Conservation (phyloP, 2,888 invertebrate genomes). For the Lepidochrysops patricia region DNA sequence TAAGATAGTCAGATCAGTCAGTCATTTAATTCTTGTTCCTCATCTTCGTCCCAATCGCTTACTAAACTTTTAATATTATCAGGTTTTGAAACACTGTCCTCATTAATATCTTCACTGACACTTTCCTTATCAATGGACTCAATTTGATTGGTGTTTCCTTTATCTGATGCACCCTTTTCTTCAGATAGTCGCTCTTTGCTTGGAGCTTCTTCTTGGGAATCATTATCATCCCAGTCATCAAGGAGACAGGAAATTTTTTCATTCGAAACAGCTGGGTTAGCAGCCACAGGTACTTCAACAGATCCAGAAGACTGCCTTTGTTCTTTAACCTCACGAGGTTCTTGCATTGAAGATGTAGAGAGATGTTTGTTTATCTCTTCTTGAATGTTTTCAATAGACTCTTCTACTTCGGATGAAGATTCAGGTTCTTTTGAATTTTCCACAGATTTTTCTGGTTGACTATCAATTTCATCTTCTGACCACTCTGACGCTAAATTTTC, state of each 20-base stretch:
- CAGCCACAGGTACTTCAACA: slow-evolving; percentile 3
- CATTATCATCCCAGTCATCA: slow-evolving; percentile 71
- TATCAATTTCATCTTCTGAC: slow-evolving; percentile 53
- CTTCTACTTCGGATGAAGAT: slow-evolving; percentile 41
- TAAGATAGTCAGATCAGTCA: slow-evolving; percentile 16
- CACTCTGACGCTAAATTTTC: slow-evolving; percentile 50
- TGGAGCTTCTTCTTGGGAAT: slow-evolving; percentile 48
- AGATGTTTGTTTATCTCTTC: slow-evolving; percentile 59
- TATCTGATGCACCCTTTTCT: slow-evolving; percentile 23
- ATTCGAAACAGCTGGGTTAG: slow-evolving; percentile 24
- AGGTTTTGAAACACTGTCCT: slow-evolving; percentile 28
- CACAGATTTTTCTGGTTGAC: slow-evolving; percentile 17
- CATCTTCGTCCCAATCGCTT: slow-evolving; percentile 70
- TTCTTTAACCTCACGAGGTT: not conserved
- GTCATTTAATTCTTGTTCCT: slow-evolving; percentile 39
- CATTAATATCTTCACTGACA: slow-evolving; percentile 15
- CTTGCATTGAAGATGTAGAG: slow-evolving; percentile 16
- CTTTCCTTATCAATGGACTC: slow-evolving; percentile 14
- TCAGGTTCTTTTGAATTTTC: slow-evolving; percentile 20
- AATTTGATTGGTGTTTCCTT: slow-evolving; percentile 11
- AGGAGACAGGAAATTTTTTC: slow-evolving; percentile 58
- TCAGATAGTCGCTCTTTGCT: slow-evolving; percentile 16
- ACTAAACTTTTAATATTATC: slow-evolving; percentile 61
- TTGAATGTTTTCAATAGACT: slow-evolving; percentile 66
- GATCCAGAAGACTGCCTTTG: not conserved